phyloP scores from a whole-genome alignment of 2,888 invertebrate species.

The Drosophila anomalata region DNA sequence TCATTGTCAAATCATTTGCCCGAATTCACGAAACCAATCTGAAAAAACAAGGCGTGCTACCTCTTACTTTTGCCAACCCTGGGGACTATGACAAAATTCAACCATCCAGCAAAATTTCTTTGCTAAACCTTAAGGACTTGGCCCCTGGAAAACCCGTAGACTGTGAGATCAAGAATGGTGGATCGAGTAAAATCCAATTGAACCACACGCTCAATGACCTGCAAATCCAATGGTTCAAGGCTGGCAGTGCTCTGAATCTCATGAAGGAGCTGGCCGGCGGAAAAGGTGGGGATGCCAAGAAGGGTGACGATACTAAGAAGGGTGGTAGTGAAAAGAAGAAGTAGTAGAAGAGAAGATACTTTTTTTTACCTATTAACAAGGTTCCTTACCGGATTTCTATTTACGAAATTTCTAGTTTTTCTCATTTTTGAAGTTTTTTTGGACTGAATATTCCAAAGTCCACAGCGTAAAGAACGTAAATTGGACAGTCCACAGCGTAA shows the following conservation, averaged over 20 bases:
- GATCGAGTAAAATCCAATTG: slow-evolving; percentile 91
- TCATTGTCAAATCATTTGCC: slow-evolving; percentile 99
- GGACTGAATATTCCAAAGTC: no score
- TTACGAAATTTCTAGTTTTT: not conserved
- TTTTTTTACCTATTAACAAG: not conserved
- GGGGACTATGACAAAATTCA: slow-evolving; percentile 98
- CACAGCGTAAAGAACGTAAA: no score
- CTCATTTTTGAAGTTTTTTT: no score
- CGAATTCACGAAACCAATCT: slow-evolving; percentile 99
- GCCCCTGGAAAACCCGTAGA: slow-evolving; percentile 95
- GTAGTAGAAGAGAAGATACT: not conserved
- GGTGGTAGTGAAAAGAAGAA: not conserved
- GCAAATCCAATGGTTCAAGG: slow-evolving; percentile 98
- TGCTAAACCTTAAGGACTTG: slow-evolving; percentile 92
- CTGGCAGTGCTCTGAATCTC: slow-evolving; percentile 98
- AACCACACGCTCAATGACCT: slow-evolving; percentile 98
- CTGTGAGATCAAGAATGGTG: slow-evolving; percentile 95
- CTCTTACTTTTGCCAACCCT: slow-evolving; percentile 96
- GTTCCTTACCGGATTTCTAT: not conserved
- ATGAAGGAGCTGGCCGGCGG: slow-evolving; percentile 91
- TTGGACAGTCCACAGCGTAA: no score
- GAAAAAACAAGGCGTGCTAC: slow-evolving; percentile 99
- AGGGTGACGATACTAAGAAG: not conserved
- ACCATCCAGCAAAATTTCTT: slow-evolving; percentile 91
- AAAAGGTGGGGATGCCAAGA: not conserved